phyloP scores from a whole-genome alignment of 92 coral and sea anemone genomes.

The Epizoanthus illoricatus region DNA sequence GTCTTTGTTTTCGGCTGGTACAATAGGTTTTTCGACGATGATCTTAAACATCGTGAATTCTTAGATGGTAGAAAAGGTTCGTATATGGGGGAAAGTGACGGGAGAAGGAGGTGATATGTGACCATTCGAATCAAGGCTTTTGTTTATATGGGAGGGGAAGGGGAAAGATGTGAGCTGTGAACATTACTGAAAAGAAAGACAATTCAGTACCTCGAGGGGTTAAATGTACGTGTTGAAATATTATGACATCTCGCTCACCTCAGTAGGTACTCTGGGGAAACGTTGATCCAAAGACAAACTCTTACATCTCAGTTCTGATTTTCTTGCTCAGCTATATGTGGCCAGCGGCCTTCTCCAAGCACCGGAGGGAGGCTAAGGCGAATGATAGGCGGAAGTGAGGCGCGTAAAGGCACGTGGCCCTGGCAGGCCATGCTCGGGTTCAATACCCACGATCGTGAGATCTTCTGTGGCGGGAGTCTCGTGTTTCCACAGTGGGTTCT shows the following conservation, averaged over 20 bases:
- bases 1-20: too few relatives aligned
- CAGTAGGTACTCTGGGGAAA: background rate
- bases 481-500: slow-evolving; percentile 73
- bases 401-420: slow-evolving; percentile 64
- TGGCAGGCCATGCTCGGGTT: slow-evolving; percentile 74
- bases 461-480: slow-evolving; percentile 65
- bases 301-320: background rate
- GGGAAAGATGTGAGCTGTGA: too few relatives aligned
- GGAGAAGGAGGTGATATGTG: too few relatives aligned
- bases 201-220: too few relatives aligned
- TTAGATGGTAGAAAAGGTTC: too few relatives aligned
- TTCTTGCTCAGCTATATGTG: slow-evolving; percentile 54
- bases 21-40: too few relatives aligned
- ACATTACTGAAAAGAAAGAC: too few relatives aligned
- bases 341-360: slow-evolving; percentile 56
- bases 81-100: too few relatives aligned
- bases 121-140: too few relatives aligned
- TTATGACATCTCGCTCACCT: background rate
- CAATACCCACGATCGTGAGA: slow-evolving; percentile 37
- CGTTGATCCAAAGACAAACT: background rate
- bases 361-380: slow-evolving; percentile 34
- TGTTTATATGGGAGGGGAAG: too few relatives aligned
- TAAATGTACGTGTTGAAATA: background rate
- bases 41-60: too few relatives aligned
- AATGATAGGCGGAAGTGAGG: slow-evolving; percentile 54